Evolutionary conservation across 2,113 vertebrate genomes (phyloP).

Genomic region (Odocoileus virginianus): DNA sequence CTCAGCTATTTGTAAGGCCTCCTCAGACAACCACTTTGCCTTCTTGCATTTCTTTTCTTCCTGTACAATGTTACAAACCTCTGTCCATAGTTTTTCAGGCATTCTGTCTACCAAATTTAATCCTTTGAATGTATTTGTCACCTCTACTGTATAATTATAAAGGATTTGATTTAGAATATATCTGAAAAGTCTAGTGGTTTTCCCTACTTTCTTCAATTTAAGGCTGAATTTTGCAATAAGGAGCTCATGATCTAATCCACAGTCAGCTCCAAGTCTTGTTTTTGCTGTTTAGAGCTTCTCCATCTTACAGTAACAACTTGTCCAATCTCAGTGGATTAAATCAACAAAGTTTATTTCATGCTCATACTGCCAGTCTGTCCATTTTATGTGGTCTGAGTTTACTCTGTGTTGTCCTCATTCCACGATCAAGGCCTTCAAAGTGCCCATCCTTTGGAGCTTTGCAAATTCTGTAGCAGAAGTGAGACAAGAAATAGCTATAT

Average conservation of each 20-base stretch:
- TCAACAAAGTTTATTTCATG: not conserved
- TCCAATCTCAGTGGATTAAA: not conserved
- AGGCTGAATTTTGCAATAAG: not conserved
- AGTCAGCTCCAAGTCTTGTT: not conserved
- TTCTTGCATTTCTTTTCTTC: not conserved
- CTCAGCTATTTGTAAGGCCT: not conserved
- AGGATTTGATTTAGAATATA: not conserved
- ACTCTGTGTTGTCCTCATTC: not conserved
- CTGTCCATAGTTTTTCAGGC: not conserved
- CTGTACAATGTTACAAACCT: not conserved
- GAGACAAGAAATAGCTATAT: not conserved
- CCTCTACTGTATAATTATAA: not conserved
- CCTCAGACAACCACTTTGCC: not conserved
- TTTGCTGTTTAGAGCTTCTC: not conserved
- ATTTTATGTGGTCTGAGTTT: not conserved
- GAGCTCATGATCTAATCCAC: not conserved
- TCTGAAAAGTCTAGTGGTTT: not conserved
- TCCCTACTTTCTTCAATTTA: not conserved
- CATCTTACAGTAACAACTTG: not conserved
- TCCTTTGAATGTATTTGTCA: not conserved
- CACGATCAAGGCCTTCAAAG: not conserved
- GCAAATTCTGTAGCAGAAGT: not conserved
- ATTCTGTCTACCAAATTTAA: not conserved
- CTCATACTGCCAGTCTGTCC: not conserved
- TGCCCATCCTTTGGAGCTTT: not conserved